Evolutionary conservation across 2,113 vertebrate species (phyloP), one percentile per base, ranked within the genome.

Genomic region (Engraulis encrasicolus): DNA sequence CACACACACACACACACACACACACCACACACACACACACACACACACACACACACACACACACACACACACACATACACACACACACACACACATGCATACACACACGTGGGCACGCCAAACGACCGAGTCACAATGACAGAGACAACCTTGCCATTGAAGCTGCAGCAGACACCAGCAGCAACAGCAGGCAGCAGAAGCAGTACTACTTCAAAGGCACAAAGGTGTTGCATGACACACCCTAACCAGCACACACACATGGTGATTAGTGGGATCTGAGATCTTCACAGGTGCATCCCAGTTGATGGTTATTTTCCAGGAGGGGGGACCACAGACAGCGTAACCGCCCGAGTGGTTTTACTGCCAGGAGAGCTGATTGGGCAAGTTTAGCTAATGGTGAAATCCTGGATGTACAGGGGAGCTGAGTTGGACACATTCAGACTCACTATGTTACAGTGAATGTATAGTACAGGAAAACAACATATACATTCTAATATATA

Each of bases 251-350:
- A 27, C 58, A 66, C 58, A 66, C 58, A 66, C 58, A 27, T 31
- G 27, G 23, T 31, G 58, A 31, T 66, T 66, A 66, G 58, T 9
- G 12, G 58, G 58, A 66, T 66, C 58, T 2, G 58, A 66, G 58
- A 66, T 31, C 58, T 66, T 66, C 27, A 27, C 23, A 66, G 58
- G 27, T 66, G 58, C 58, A 66, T 66, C 58, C 1, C 23, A 1
- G 58, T 14, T 66, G 58, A 66, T 66, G 14, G 23, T 23, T 31
- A 31, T 66, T 66, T 66, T 27, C 58, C 23, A 45, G 40, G 40
- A n/a, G 40, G 58, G 23, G 12, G 58, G 79, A 83, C 18, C 34
- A 2, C 74, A 86, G 31, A 85, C 84, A 82, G 83, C 82, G 80
- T 48, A 85, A 89, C 79, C 82, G n/a, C n/a, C 9, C 23, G 0